Evolutionary conservation across 2,113 vertebrate genomes (phyloP).

Genomic region (Rhizomys pruinosus): DNA sequence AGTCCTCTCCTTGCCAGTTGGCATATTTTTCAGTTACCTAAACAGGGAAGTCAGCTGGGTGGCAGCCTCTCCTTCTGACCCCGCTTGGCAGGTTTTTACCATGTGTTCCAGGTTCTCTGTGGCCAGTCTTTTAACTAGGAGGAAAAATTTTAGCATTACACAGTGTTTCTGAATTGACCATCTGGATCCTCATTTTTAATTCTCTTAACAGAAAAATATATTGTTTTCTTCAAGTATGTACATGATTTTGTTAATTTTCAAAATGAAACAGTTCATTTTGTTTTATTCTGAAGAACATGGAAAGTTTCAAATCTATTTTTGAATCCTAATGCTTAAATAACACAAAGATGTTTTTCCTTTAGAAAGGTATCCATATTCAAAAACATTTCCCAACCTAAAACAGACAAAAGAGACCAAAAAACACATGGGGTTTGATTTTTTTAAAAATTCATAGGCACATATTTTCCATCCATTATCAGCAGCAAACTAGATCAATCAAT

Average conservation of each 20-base stretch:
- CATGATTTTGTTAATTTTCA: conserved; percentile 61
- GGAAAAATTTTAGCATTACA: conserved; percentile 83
- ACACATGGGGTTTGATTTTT: conserved; percentile 2
- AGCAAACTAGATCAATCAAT: conserved; percentile 44
- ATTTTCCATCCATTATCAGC: not conserved
- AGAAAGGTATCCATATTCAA: conserved; percentile 35
- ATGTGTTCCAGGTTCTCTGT: conserved; percentile 92
- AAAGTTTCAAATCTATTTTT: conserved; percentile 57
- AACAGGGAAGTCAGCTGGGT: conserved; percentile 90
- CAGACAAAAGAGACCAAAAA: not conserved
- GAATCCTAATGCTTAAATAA: conserved; percentile 37
- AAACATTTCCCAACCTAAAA: not conserved
- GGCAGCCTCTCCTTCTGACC: conserved; percentile 86
- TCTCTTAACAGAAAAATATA: conserved; percentile 79
- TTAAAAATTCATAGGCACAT: conserved; percentile 19
- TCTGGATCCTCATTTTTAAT: conserved; percentile 82
- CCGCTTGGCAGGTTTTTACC: conserved; percentile 91
- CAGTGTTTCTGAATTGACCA: conserved; percentile 84
- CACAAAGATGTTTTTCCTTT: not conserved
- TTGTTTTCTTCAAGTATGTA: conserved; percentile 72
- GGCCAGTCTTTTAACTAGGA: conserved; percentile 93
- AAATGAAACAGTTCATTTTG: conserved; percentile 67
- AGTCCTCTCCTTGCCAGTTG: conserved; percentile 81
- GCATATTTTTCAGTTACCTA: conserved; percentile 89
- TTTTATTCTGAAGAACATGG: conserved; percentile 55